Evolutionary conservation across 2,113 vertebrate genomes (phyloP).

Genomic region (Ondatra zibethicus): DNA sequence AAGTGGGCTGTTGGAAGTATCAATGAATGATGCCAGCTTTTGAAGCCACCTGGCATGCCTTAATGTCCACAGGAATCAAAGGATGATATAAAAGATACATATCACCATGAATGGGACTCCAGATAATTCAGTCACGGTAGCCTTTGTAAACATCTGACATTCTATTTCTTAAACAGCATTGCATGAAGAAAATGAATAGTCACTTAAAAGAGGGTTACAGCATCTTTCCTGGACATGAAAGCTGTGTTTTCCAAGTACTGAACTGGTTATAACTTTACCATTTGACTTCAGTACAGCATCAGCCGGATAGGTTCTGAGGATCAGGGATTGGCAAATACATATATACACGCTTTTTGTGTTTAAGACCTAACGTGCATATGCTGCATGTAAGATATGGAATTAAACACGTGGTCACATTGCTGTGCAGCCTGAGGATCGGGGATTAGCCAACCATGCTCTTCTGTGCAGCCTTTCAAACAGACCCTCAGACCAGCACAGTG

Average conservation of each 20-base stretch:
- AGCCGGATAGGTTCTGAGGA: neutral
- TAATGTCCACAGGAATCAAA: neutral
- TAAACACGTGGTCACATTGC: neutral
- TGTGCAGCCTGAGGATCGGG: neutral
- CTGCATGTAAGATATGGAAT: accelerated
- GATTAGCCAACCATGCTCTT: neutral
- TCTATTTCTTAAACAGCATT: neutral
- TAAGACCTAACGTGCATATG: too few relatives aligned
- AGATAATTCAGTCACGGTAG: too few relatives aligned
- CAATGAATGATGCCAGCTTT: too few relatives aligned
- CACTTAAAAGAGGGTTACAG: neutral
- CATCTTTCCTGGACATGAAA: neutral
- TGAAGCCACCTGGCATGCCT: neutral
- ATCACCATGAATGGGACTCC: too few relatives aligned
- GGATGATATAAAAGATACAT: neutral
- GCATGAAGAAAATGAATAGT: neutral
- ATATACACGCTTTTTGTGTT: neutral
- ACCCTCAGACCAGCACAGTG: neutral
- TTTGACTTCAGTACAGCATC: neutral
- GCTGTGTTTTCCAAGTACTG: neutral
- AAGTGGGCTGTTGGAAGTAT: accelerated
- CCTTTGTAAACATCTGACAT: too few relatives aligned
- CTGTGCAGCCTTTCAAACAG: neutral
- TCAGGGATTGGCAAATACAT: neutral
- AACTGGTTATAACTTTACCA: neutral